Base-by-base conservation (phyloP, 2,888 invertebrate species). In the Caenorhabditis japonica region DNA sequence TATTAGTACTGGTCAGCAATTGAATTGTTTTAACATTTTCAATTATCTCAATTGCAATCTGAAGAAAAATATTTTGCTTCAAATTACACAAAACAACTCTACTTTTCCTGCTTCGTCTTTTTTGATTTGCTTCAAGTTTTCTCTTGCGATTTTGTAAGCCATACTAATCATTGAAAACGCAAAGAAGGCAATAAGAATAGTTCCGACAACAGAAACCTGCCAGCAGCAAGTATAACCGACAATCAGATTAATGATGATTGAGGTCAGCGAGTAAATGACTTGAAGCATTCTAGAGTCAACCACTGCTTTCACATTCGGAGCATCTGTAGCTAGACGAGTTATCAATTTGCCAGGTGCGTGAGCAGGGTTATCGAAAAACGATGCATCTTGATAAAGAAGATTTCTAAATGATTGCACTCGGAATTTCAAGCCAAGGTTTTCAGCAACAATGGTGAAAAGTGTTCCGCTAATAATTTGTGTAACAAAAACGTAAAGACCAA, bases 91-190 rank as follows among this genome's bases (percentile, higher is more conserved):
- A 34, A 27, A 43, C n/a, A 15, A 34, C 58, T n/a, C n/a, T 15
- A 70, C 70, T 49, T 59, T 58, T 44, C 90, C 90, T 60, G 90
- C 90, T 60, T 88, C 87, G 76, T 90, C 90, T 87, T 90, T 87
- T 15, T 73, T 73, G 23, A 76, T 70, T 25, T 77, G 64, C 12
- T 68, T 56, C 60, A 79, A 47, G 21, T 79, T 81, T 13, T 60
- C 43, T 30, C 46, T 87, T 27, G 88, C 88, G 68, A 90, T 89
- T 39, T 88, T 88, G 36, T 89, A 89, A 34, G 89, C 88, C 38
- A 88, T 60, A 44, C 87, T 80, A 49, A 88, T 87, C 81, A 89
- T 87, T 5, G 88, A 34, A 21, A 88, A 87, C 15, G 87, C 87
- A n/a, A 88, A 68, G 7, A 74, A 68, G 25, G 86, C 79, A 12